Evolutionary conservation across 2,888 invertebrate genomes (phyloP).

Genomic region (Pimpla rufipes): DNA sequence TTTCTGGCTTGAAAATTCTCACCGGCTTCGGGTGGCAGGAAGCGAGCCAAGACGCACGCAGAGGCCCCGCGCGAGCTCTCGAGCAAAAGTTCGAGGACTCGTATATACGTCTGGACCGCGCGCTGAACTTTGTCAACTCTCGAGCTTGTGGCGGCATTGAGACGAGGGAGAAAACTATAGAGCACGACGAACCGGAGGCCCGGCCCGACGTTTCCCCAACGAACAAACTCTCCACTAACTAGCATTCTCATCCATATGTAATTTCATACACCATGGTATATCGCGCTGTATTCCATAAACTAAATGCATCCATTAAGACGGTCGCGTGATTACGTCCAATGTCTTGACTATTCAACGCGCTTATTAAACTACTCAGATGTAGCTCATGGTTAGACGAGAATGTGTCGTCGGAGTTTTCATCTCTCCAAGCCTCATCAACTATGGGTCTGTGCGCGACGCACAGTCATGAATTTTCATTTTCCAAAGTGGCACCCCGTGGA

Average conservation of each 20-base stretch:
- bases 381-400: neutral
- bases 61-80: constrained; percentile 27
- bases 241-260: constrained; percentile 42
- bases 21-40: neutral
- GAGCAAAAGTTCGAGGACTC: constrained; percentile 38
- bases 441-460: neutral
- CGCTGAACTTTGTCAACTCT: constrained; percentile 37
- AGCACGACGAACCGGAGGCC: neutral
- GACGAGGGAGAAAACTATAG: neutral
- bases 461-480: constrained; percentile 65
- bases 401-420: neutral
- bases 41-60: constrained; percentile 7
- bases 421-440: neutral
- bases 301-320: constrained; percentile 42
- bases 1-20: constrained; percentile 38
- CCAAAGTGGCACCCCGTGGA: constrained; percentile 46
- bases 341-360: constrained; percentile 48
- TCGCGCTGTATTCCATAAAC: constrained; percentile 40
- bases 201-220: neutral
- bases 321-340: constrained; percentile 33
- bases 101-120: constrained; percentile 6
- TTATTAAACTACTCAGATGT: constrained; percentile 26
- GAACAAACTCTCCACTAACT: constrained; percentile 4
- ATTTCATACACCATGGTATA: neutral
- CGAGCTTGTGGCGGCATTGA: neutral